Conservation (phyloP, 2,888 invertebrate genomes). For the Epinotia nisella region DNA sequence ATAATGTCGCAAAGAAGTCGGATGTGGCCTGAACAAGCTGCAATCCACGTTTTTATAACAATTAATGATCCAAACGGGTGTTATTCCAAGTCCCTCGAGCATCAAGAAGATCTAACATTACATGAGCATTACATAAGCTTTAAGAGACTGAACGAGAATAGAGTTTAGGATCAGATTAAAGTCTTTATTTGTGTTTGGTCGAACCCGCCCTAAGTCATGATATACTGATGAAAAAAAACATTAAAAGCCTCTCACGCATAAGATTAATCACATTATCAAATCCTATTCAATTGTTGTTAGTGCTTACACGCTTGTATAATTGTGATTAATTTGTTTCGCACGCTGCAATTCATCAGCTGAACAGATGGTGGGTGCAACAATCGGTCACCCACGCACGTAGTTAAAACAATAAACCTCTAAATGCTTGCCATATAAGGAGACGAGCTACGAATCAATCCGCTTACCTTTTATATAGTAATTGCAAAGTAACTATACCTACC, state of each 20-base stretch:
- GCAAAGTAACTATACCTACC: slow-evolving; percentile 3
- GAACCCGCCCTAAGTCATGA: no score
- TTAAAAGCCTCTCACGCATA: slow-evolving; percentile 11
- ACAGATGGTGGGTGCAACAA: slow-evolving; percentile 75
- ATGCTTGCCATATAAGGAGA: slow-evolving; percentile 61
- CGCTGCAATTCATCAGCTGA: slow-evolving; percentile 71
- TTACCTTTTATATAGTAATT: slow-evolving; percentile 27
- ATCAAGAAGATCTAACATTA: no score
- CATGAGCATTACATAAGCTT: no score
- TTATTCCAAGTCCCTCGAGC: no score
- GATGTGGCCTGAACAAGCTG: background rate
- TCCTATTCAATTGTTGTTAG: slow-evolving; percentile 44
- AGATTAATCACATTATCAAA: slow-evolving; percentile 33
- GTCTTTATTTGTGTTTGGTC: no score
- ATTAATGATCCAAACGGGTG: no score
- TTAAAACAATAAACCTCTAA: slow-evolving; percentile 71
- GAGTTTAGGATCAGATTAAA: no score
- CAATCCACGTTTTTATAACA: background rate
- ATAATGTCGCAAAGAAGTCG: background rate
- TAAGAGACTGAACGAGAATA: no score
- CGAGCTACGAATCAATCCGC: slow-evolving; percentile 59
- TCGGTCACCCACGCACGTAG: slow-evolving; percentile 66
- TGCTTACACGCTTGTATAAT: slow-evolving; percentile 64
- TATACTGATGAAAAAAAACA: background rate
- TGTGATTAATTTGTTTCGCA: slow-evolving; percentile 72